Evolutionary conservation across 2,888 invertebrate species (phyloP), one percentile per base, ranked within the genome.

Genomic region (Troides oblongomaculatus): DNA sequence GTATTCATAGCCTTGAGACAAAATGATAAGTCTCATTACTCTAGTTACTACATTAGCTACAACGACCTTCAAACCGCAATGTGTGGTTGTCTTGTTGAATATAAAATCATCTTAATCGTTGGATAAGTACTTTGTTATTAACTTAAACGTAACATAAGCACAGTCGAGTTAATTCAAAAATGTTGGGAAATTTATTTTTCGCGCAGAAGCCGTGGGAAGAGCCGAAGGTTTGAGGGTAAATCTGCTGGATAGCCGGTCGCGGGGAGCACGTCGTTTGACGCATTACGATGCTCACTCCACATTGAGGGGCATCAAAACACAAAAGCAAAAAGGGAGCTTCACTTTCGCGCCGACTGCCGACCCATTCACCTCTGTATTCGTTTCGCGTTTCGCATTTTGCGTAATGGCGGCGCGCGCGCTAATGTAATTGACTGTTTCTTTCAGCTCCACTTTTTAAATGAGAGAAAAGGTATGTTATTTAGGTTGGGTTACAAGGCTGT

Each of bases 361-460:
- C 56, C 66, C 61, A 67, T 62, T 67, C 68, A 62, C 59, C 65
- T 65, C 59, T 64, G 46, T 59, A 65, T 58, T 67, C 72, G 73
- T 76, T 76, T 73, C 74, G 71, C 73, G 72, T 73, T 78, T 75
- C 81, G 77, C 79, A 79, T 84, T 84, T 80, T 79, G 77, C 78
- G 83, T 84, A 86, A 86, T 85, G 79, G 81, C 75, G 80, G 78
- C 81, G 78, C 77, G 76, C 81, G 79, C 80, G 85, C 84, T 90
- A 90, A 89, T 90, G 90, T 90, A 88, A 90, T 90, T 88, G 89
- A 83, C 79, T 81, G 78, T 79, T 82, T 81, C 30, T 39, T 83
- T 79, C 75, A 59, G 64, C 58, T 60, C 14, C 58, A 50, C 57
- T 58, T 68, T 68, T 62, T 46, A 65, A 59, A 65, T 36, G 58